Base-by-base conservation (phyloP, 1,140 invertebrate species). In the Leptopilina clavipes region DNA sequence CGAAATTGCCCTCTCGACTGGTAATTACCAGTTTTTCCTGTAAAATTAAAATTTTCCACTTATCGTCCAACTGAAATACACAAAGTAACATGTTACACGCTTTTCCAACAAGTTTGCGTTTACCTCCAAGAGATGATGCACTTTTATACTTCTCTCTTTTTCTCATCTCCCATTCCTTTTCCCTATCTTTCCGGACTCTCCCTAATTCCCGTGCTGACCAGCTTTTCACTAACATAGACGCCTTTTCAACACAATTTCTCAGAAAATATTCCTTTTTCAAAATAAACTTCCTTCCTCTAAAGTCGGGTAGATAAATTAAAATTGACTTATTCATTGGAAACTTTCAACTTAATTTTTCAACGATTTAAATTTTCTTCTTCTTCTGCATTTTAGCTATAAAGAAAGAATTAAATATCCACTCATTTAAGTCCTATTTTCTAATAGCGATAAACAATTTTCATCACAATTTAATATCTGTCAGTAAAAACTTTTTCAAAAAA, bases 41-140 rank as follows among this genome's bases (percentile, higher is more conserved):
- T 81, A 81, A 86, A 86, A 85, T 85, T 82, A 86, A 83, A 85
- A 85, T 82, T 82, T 79, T 77, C 79, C 81, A 81, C 82, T 86
- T 82, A 76, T 83, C 79, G 79, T 81, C 79, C 75, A 48, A 72
- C 22, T 52, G 31, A 52, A 73, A 75, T 71, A 77, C 18, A 44
- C 72, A 54, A 74, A 72, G 14, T 74, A 25, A 59, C 37, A 48
- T 31, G 25, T 44, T 37, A 40, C 19, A 44, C 17, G 17, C 10
- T 73, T 74, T 74, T 45, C 59, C 59, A 6, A 31, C 22, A 65
- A 65, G 19, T 37, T 31, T 65, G 11, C 12, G 59, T 65, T 65
- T 25, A 65, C 25, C 59, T 65, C 25, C 7, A 37, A 65, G 12
- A 65, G 59, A 65, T 65, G 12, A 65, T 37, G 48, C 25, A 65